Evolutionary conservation across 2,113 vertebrate genomes (phyloP).

Genomic region (Ascaphus truei): DNA sequence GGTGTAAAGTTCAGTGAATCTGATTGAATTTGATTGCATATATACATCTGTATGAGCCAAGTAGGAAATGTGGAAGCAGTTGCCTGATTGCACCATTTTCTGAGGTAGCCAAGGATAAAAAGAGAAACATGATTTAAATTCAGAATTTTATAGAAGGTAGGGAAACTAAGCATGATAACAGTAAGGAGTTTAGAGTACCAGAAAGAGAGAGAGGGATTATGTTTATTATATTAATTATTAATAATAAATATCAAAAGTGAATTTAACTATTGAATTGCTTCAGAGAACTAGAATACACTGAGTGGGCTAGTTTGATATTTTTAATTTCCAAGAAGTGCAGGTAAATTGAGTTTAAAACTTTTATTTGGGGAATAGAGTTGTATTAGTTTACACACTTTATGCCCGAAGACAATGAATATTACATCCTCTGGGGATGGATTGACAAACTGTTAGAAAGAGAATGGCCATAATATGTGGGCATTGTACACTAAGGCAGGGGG

Average conservation of each 20-base stretch:
- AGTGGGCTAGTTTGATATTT: no score
- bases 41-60: slow-evolving; percentile 17
- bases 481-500: background rate
- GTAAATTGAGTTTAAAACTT: background rate
- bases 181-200: background rate
- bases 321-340: background rate
- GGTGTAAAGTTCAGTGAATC: slow-evolving; percentile 31
- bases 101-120: slow-evolving; percentile 23
- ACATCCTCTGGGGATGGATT: background rate
- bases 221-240: background rate
- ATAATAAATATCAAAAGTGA: no score
- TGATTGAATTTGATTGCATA: slow-evolving; percentile 24
- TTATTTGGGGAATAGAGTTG: background rate
- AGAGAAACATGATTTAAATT: background rate
- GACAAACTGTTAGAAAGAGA: background rate
- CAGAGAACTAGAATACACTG: no score
- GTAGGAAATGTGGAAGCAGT: slow-evolving; percentile 11
- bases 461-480: background rate
- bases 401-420: no score
- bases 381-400: background rate
- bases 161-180: background rate
- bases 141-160: background rate
- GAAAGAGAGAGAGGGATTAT: background rate
- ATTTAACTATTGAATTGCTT: no score
- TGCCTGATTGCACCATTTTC: slow-evolving; percentile 27